Evolutionary conservation across 2,888 invertebrate genomes (phyloP).

Genomic region (Leptinotarsa tumamoca): DNA sequence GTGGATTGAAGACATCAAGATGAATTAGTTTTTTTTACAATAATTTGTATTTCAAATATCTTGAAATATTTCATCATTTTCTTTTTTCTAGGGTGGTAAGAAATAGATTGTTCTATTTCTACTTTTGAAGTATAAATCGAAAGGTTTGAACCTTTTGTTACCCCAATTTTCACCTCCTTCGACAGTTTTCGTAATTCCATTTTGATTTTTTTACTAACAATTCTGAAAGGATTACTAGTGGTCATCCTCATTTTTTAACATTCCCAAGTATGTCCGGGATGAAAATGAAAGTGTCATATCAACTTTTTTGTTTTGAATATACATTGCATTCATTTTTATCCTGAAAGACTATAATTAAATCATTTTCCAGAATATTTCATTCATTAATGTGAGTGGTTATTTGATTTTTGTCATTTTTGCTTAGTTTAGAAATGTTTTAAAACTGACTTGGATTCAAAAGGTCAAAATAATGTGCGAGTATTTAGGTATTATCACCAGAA

Average conservation of each 20-base stretch:
- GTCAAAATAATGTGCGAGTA: no score
- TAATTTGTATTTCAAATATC: no score
- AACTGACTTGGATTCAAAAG: conserved; percentile 5
- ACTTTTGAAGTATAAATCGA: conserved; percentile 21
- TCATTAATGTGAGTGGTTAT: background rate
- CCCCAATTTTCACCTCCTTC: background rate
- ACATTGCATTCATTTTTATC: background rate
- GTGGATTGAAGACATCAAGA: no score
- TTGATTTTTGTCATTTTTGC: background rate
- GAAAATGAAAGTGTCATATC: background rate
- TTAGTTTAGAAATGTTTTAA: background rate
- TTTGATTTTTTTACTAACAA: background rate
- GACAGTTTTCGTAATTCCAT: background rate
- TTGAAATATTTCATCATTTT: background rate
- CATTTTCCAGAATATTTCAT: no score
- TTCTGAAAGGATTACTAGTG: background rate
- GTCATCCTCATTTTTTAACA: background rate
- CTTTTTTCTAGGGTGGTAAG: conserved; percentile 58
- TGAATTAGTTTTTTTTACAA: no score
- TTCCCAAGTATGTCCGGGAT: background rate
- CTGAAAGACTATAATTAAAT: background rate
- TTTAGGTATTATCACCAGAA: no score
- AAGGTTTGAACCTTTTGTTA: conserved; percentile 19
- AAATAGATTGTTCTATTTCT: conserved; percentile 48
- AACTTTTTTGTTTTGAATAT: background rate